Conservation (phyloP, 1,140 invertebrate genomes). For the Vanessa atalanta region DNA sequence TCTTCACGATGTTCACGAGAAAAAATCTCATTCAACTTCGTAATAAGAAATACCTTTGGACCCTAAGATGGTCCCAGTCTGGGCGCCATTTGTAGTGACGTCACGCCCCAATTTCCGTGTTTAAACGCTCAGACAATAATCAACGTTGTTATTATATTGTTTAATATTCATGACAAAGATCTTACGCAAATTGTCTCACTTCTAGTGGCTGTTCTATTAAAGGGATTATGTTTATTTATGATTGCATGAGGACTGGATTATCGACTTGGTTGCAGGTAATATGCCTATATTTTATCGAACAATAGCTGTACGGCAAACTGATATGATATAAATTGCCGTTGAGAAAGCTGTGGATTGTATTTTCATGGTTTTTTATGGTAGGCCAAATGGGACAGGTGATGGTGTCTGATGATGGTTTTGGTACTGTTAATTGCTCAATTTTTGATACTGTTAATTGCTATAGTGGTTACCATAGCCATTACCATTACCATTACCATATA, state of each 20-base stretch:
- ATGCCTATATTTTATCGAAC: background rate
- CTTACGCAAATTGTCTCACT: constrained; percentile 49
- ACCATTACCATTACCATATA: no score
- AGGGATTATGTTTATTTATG: constrained; percentile 54
- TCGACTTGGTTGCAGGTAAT: constrained; percentile 1
- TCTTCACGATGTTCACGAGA: constrained; percentile 40
- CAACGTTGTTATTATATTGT: constrained; percentile 64
- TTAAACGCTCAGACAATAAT: constrained; percentile 73
- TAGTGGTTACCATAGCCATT: no score
- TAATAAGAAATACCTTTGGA: constrained; percentile 53
- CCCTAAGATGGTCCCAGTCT: constrained; percentile 22
- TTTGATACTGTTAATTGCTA: no score
- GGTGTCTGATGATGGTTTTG: no score
- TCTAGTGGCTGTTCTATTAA: constrained; percentile 42
- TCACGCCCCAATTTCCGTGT: constrained; percentile 65
- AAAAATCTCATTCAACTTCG: constrained; percentile 66
- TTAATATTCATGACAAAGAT: constrained; percentile 65
- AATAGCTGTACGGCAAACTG: background rate
- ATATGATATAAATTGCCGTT: background rate
- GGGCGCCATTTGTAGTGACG: constrained; percentile 44
- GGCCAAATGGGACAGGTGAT: no score
- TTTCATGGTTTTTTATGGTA: no score
- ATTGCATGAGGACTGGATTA: constrained; percentile 32
- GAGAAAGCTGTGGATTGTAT: no score
- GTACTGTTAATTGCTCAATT: no score